phyloP scores from a whole-genome alignment of 2,113 vertebrate genomes.

The Marcusenius ussheri region DNA sequence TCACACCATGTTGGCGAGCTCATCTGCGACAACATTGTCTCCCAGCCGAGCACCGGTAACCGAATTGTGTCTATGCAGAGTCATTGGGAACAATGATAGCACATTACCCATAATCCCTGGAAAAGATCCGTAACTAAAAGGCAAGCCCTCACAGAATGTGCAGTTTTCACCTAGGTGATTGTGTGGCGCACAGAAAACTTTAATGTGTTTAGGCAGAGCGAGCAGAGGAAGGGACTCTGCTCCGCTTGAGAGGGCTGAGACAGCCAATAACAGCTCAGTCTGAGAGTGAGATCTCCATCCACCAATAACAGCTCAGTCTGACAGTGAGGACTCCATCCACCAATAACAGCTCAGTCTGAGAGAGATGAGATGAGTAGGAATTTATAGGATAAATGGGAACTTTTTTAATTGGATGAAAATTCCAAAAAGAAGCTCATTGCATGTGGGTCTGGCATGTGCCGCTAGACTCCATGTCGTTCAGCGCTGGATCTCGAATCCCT shows the following conservation, averaged over 20 bases:
- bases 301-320: background rate
- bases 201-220: background rate
- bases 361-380: background rate
- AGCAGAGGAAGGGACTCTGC: background rate
- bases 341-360: background rate
- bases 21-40: background rate
- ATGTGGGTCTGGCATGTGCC: background rate
- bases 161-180: background rate
- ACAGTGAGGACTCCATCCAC: background rate
- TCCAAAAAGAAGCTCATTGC: background rate
- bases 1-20: background rate
- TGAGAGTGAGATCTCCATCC: background rate
- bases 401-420: background rate
- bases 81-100: background rate
- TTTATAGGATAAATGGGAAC: background rate
- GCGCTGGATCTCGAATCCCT: background rate
- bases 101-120: background rate
- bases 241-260: background rate
- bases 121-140: background rate
- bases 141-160: background rate
- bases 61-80: background rate
- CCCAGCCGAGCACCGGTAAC: background rate
- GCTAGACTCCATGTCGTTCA: background rate
- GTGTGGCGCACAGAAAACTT: background rate
- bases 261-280: background rate